Evolutionary conservation across 2,113 vertebrate genomes (phyloP), one percentile per base, ranked within the genome.

Genomic region (Osmerus eperlanus): DNA sequence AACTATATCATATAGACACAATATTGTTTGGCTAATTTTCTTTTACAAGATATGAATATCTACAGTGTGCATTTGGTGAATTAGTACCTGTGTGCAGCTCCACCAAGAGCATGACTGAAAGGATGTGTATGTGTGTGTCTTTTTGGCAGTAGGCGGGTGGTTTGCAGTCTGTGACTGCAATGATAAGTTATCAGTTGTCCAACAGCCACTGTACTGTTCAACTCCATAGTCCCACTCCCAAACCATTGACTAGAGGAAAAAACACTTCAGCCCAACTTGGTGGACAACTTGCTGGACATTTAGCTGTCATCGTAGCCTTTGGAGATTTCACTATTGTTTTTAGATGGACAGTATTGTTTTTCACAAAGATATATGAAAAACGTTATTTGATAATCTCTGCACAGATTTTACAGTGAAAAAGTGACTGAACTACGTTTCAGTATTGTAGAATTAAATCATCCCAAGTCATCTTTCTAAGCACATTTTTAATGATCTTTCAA

Each of bases 131-230:
- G 28, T 36, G 28, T 36, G 53, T 16, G 63, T 14, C 62, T 72
- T 21, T 70, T 53, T 84, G 70, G 75, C 71, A 83, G 83, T 82
- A 88, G 83, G 85, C 89, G 81, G 79, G 82, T 82, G 73, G 69
- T 82, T 72, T 65, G 72, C 71, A 67, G 80, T 88, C 83, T 89
- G 87, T 76, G 77, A 74, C 77, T 64, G 70, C 65, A 41, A 71
- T 86, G 90, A 91, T 90, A 91, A 84, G 82, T 68, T 89, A 91
- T 91, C 90, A 89, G 84, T 81, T 58, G 70, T 73, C 56, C 73
- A 36, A 7, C 87, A 87, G 82, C 72, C 23, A 23, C 70, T 54
- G 63, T 53, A 79, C 71, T 41, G 23, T 79, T 65, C 58, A 58
- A 76, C 83, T 78, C 81, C 78, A 82, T 47, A 47, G 65, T 83